Evolutionary conservation across 2,113 vertebrate genomes (phyloP).

Genomic region (Macaca nemestrina): DNA sequence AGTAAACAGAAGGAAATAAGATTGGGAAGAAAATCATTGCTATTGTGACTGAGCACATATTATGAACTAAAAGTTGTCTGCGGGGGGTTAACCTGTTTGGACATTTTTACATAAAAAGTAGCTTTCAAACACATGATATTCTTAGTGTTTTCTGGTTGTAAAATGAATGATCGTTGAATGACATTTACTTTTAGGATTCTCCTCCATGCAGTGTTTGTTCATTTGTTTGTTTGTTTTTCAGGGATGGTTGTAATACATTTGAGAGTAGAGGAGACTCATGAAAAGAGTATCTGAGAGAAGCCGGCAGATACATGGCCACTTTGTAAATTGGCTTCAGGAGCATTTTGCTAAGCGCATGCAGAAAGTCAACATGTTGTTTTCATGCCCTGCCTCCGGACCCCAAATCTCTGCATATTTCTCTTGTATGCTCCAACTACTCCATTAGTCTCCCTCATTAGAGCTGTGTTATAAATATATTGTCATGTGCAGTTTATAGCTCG

Average conservation of each 20-base stretch:
- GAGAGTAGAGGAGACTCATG: neutral
- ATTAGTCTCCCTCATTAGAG: neutral
- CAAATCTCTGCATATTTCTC: neutral
- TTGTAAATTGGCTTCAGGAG: neutral
- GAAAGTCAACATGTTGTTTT: neutral
- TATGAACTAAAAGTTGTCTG: neutral
- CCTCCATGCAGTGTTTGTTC: neutral
- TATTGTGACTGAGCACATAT: neutral
- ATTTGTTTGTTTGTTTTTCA: neutral
- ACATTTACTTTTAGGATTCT: neutral
- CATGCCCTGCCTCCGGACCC: neutral
- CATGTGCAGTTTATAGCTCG: neutral
- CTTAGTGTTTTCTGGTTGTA: neutral
- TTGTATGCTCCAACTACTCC: neutral
- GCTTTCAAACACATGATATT: neutral
- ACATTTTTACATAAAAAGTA: neutral
- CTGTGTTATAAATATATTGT: neutral
- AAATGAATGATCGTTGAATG: neutral
- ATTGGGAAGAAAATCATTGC: neutral
- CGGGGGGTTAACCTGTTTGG: neutral
- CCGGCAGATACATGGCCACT: neutral
- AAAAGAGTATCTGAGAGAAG: neutral
- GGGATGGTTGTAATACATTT: neutral
- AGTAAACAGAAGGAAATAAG: neutral
- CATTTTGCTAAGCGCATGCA: neutral